Evolutionary conservation across 53 echinoderm and acorn worm genomes (phyloP).

Genomic region (Luidia sarsii): DNA sequence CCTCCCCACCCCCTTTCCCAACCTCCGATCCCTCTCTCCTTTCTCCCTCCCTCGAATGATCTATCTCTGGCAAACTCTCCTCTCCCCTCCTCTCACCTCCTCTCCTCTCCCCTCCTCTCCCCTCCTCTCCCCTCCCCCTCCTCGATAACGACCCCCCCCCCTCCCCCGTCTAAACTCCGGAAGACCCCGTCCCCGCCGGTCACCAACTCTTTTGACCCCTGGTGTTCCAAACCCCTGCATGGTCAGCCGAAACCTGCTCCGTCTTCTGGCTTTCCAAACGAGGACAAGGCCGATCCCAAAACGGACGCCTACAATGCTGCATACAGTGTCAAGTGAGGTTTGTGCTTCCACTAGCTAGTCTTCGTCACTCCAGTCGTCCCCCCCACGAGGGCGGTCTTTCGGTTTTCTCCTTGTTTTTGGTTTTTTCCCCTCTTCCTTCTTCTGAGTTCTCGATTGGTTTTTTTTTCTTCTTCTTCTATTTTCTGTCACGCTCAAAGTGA

Average conservation of each 20-base stretch:
- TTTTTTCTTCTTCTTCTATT: neutral
- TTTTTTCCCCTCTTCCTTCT: neutral
- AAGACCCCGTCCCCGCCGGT: conserved; percentile 47
- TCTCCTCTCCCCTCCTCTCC: neutral
- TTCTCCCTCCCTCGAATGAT: neutral
- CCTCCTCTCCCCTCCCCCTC: neutral
- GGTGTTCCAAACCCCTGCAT: conserved; percentile 40
- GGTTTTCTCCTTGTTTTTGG: neutral
- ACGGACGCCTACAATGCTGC: conserved; percentile 52
- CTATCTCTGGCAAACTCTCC: neutral
- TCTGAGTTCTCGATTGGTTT: neutral
- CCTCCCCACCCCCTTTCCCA: neutral
- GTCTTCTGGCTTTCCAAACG: conserved; percentile 11
- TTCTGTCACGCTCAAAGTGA: conserved; percentile 10
- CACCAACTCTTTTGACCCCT: conserved; percentile 41
- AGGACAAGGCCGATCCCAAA: conserved; percentile 27
- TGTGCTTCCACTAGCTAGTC: conserved; percentile 20
- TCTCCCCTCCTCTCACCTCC: neutral
- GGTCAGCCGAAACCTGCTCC: conserved; percentile 27
- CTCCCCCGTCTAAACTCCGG: neutral
- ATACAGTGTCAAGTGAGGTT: conserved; percentile 58
- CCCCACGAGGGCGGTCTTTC: conserved; percentile 18
- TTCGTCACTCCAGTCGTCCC: neutral
- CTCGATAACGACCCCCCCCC: neutral
- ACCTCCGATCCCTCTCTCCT: conserved; percentile 1